These are phyloP conservation scores for Sylvilagus floridanus DNA, from an alignment of 2,797 vertebrate species.

Conservation along the genomic window DNA sequence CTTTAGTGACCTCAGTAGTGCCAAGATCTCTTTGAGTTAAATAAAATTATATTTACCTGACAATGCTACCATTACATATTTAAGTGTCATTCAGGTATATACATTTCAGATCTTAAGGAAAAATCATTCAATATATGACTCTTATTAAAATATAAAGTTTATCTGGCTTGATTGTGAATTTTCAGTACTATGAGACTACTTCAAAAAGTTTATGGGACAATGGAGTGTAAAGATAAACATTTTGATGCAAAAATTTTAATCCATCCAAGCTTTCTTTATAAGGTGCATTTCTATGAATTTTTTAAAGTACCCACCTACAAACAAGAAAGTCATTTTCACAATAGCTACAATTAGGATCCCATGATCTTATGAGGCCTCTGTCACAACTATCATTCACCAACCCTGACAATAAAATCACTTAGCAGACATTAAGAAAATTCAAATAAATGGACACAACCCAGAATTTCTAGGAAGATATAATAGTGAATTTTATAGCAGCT, in stretches of 20 bases:
- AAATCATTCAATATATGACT: slow-evolving; percentile 16
- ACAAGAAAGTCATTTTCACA: slow-evolving; percentile 28
- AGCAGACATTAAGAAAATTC: slow-evolving; percentile 16
- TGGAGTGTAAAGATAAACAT: no score
- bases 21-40: slow-evolving; percentile 37
- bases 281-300: no score
- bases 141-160: slow-evolving; percentile 33
- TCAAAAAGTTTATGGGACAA: no score
- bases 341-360: neutral
- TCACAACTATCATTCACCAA: neutral
- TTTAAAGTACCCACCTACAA: neutral
- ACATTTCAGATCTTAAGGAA: slow-evolving; percentile 33
- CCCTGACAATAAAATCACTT: slow-evolving; percentile 15
- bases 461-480: slow-evolving; percentile 23
- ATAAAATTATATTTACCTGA: neutral
- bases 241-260: no score
- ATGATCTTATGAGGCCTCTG: neutral
- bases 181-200: neutral
- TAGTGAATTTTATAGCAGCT: slow-evolving; percentile 35
- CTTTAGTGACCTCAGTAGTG: slow-evolving; percentile 18
- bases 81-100: neutral
- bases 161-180: slow-evolving; percentile 39
- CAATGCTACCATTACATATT: neutral
- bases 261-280: no score
- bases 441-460: neutral